Percentiles rank a stretch among this genome's conserved stretches.
Evolutionary conservation across 2,888 invertebrate species (phyloP).

Genomic region (Boloria selene): DNA sequence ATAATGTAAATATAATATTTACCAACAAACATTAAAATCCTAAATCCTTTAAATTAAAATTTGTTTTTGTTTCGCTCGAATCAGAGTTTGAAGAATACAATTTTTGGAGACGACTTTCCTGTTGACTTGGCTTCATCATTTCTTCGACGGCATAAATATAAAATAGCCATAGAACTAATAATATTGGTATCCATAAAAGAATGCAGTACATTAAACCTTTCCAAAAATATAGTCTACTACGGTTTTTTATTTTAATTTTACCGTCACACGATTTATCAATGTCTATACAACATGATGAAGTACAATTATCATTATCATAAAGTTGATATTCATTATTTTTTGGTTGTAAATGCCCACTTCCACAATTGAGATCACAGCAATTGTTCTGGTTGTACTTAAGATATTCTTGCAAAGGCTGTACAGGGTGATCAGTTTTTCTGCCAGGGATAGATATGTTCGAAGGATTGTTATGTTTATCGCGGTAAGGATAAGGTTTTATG

Average conservation of each 20-base stretch:
- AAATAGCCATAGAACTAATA: slow-evolving; percentile 52
- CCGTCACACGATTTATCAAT: slow-evolving; percentile 39
- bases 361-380: slow-evolving; percentile 17
- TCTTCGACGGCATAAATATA: slow-evolving; percentile 54
- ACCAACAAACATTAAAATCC: slow-evolving; percentile 54
- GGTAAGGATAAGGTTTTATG: slow-evolving; percentile 24
- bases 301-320: slow-evolving; percentile 27
- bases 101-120: neutral
- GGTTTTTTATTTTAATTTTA: slow-evolving; percentile 38
- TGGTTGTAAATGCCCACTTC: slow-evolving; percentile 24
- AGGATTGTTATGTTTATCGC: slow-evolving; percentile 3
- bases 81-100: neutral
- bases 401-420: slow-evolving; percentile 9
- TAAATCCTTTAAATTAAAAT: slow-evolving; percentile 57
- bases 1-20: too few species aligned
- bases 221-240: slow-evolving; percentile 49
- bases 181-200: slow-evolving; percentile 59
- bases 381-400: slow-evolving; percentile 17
- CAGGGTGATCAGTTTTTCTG: slow-evolving; percentile 8
- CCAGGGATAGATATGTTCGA: slow-evolving; percentile 11
- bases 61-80: slow-evolving; percentile 33
- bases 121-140: slow-evolving; percentile 27
- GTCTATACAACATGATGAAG: slow-evolving; percentile 42
- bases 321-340: slow-evolving; percentile 29
- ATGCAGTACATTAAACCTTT: slow-evolving; percentile 59